These are phyloP conservation scores for Myanophis thanlyinensis DNA, from an alignment of 2,113 vertebrate species.

Conservation along the genomic window DNA sequence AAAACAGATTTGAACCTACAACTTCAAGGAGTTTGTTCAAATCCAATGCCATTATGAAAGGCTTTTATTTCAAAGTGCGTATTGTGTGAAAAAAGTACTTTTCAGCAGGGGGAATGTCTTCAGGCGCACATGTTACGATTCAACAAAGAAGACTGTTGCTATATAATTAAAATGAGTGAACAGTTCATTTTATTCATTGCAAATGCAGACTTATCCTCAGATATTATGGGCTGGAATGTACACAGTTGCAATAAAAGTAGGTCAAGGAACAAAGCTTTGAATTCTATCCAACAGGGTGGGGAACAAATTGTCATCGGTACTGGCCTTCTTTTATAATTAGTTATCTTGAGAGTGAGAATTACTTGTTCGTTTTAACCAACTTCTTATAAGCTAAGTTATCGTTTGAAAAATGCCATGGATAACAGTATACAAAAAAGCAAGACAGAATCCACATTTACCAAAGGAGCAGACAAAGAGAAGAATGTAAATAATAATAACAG, in stretches of 20 bases:
- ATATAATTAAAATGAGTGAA: conserved; percentile 22
- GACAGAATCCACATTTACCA: neutral
- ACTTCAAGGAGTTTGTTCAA: neutral
- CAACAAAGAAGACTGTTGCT: neutral
- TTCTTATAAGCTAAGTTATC: neutral
- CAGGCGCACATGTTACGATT: neutral
- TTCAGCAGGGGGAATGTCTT: neutral
- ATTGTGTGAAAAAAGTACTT: neutral
- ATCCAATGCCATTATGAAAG: neutral
- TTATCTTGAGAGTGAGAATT: neutral
- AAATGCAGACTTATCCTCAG: neutral
- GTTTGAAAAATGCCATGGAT: neutral
- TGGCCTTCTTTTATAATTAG: neutral
- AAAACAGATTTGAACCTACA: neutral
- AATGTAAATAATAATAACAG: neutral
- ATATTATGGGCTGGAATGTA: neutral
- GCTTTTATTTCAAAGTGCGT: neutral
- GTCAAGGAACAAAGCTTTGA: neutral
- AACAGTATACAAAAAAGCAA: neutral
- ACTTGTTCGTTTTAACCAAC: neutral
- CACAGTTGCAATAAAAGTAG: neutral
- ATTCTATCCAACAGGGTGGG: neutral
- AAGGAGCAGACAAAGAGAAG: neutral
- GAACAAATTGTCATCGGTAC: neutral
- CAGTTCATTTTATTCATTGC: neutral